Base-by-base conservation (phyloP, 2,888 invertebrate genomes). In the Neocrepidodera transversa region DNA sequence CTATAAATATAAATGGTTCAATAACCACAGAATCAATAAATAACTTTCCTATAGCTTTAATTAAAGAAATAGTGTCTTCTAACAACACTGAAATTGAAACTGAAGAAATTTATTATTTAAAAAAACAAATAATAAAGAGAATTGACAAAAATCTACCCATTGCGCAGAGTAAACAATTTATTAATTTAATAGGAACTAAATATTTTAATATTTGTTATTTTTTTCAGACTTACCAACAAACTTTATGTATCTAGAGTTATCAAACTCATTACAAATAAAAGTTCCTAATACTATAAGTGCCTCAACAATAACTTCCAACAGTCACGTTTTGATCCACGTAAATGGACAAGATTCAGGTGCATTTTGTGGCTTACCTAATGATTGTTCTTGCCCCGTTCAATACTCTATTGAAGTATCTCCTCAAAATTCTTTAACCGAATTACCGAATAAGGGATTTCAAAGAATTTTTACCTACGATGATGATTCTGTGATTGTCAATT, bases 181-280 rank as follows among this genome's bases (percentile, higher is more conserved):
- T 36, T 4, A 50, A 58, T 7, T 49, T 48, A 28, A 48, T 50
- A 11, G 7, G 6, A 36, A 45, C 11, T 42, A 8, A 26, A 16
- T 28, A 42, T 45, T 35, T 28, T 32, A 28, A 2, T 5, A 20
- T 45, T 7, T 54, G 2, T 28, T 8, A 23, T 53, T 51, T 43
- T 36, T 65, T 65, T 42, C 30, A 78, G 78, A 64, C 54, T 59
- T 76, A 50, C 72, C 76, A 16, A 68, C 64, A 43, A 72, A 76
- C 52, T 73, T 71, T 51, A 68, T 79, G 67, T 79, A 79, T 63
- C 68, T 79, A 17, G 78, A 79, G 65, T 74, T 70, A 60, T 72
- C 75, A 2, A 65, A 66, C 3, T 69, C 70, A 20, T 47, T 78
- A n/a, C 72, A 77, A 63, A 68, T 77, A 45, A 53, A 68, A 20